These are phyloP conservation scores for Lasioglossum villosulum DNA, from an alignment of 2,888 invertebrate genomes.

Conservation along the genomic window DNA sequence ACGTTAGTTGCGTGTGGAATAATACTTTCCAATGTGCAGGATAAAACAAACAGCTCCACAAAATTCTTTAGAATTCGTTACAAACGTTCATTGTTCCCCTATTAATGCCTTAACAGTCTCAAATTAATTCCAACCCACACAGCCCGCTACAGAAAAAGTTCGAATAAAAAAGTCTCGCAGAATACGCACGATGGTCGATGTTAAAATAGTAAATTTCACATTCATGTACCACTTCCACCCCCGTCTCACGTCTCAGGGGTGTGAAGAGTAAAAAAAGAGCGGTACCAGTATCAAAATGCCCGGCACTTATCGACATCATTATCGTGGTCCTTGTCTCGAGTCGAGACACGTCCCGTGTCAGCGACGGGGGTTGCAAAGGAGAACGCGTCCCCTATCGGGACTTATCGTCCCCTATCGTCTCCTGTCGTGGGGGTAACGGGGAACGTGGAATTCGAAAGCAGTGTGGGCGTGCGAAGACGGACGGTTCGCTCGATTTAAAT, in stretches of 20 bases:
- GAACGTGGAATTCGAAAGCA: conserved; percentile 24
- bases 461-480: conserved; percentile 49
- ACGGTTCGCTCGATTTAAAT: conserved; percentile 50
- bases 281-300: neutral
- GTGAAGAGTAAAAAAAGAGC: neutral
- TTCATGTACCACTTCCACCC: neutral
- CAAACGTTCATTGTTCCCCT: neutral
- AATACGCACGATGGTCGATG: neutral
- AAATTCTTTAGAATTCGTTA: neutral
- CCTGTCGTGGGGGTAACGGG: neutral
- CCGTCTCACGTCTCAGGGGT: neutral
- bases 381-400: conserved; percentile 14
- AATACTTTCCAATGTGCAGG: too few species aligned
- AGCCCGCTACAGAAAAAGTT: neutral
- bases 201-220: neutral
- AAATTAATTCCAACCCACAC: neutral
- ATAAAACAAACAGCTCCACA: too few species aligned
- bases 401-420: neutral
- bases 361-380: neutral
- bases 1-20: too few species aligned
- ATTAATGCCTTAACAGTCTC: neutral
- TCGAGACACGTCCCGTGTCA: conserved; percentile 3
- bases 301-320: conserved; percentile 16
- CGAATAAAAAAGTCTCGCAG: neutral
- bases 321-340: neutral